Conservation (phyloP, 1,140 invertebrate species). For the Bombus terrestris region DNA sequence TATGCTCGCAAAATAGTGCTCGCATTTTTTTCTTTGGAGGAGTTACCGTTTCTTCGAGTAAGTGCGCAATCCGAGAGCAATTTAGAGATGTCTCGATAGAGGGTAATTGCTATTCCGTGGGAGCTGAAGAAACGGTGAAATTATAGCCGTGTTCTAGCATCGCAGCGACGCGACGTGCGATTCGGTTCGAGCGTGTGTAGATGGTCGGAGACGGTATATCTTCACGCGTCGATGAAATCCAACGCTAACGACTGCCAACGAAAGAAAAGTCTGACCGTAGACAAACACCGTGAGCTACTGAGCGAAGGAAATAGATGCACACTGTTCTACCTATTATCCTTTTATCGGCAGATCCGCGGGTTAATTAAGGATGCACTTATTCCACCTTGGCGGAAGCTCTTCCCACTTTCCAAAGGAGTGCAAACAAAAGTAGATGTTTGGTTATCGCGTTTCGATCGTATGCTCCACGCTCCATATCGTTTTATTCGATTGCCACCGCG, state of each 20-base stretch:
- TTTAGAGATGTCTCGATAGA: slow-evolving; percentile 50
- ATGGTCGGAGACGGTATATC: background rate
- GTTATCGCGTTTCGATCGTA: slow-evolving; percentile 15
- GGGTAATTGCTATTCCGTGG: slow-evolving; percentile 45
- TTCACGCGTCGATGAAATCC: slow-evolving; percentile 42
- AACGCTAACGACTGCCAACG: background rate
- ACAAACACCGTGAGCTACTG: slow-evolving; percentile 31
- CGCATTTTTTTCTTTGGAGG: background rate
- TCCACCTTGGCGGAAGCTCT: slow-evolving; percentile 56
- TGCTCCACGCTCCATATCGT: slow-evolving; percentile 34
- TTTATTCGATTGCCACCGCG: slow-evolving; percentile 37
- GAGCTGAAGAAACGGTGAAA: slow-evolving; percentile 40
- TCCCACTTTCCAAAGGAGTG: slow-evolving; percentile 53
- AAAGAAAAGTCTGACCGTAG: slow-evolving; percentile 18
- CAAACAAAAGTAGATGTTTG: slow-evolving; percentile 40
- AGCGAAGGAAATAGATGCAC: slow-evolving; percentile 49
- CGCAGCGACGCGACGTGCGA: slow-evolving; percentile 25
- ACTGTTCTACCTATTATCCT: slow-evolving; percentile 54
- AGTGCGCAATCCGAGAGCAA: slow-evolving; percentile 33
- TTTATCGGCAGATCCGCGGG: slow-evolving; percentile 50
- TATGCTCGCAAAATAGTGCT: background rate
- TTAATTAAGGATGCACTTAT: slow-evolving; percentile 66
- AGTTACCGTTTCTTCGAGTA: background rate
- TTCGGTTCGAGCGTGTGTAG: slow-evolving; percentile 11
- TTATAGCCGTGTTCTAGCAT: slow-evolving; percentile 36